These are phyloP conservation scores for Endomychus coccineus DNA, from an alignment of 2,888 invertebrate genomes.

Conservation along the genomic window DNA sequence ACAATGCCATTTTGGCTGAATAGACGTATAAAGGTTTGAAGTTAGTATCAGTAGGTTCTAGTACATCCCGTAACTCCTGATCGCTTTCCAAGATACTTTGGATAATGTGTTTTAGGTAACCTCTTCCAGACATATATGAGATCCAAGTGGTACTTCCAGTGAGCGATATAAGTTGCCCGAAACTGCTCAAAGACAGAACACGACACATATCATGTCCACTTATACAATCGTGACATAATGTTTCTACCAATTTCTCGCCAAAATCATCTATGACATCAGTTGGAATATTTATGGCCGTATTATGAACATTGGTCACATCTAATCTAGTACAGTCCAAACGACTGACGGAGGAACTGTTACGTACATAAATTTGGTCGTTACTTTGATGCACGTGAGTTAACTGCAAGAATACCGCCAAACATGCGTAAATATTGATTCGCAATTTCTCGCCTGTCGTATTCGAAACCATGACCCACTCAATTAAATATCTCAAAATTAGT, in stretches of 20 bases:
- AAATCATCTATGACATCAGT: slow-evolving; percentile 62
- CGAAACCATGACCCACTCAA: slow-evolving; percentile 77
- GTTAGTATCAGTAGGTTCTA: slow-evolving; percentile 53
- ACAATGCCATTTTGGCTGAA: slow-evolving; percentile 77
- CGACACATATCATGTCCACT: slow-evolving; percentile 85
- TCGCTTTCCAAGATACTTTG: slow-evolving; percentile 74
- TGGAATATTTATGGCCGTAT: slow-evolving; percentile 44
- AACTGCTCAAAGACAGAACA: slow-evolving; percentile 77
- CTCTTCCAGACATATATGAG: slow-evolving; percentile 53
- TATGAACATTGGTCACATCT: slow-evolving; percentile 31
- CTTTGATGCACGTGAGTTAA: slow-evolving; percentile 51
- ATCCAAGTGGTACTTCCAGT: slow-evolving; percentile 64
- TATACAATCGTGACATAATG: slow-evolving; percentile 78
- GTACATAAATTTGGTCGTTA: slow-evolving; percentile 23
- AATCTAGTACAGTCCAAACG: slow-evolving; percentile 55
- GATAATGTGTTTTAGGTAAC: slow-evolving; percentile 76
- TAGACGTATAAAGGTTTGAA: slow-evolving; percentile 76
- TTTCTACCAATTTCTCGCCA: slow-evolving; percentile 74
- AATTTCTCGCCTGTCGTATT: slow-evolving; percentile 77
- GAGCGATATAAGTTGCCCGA: slow-evolving; percentile 70
- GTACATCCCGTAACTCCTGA: slow-evolving; percentile 55
- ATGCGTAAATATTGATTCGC: slow-evolving; percentile 78
- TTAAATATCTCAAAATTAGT: slow-evolving; percentile 65
- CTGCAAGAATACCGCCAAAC: slow-evolving; percentile 71
- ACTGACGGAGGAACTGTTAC: slow-evolving; percentile 53